Conservation (phyloP, 2,113 vertebrate genomes). For the Oncorhynchus clarkii region DNA sequence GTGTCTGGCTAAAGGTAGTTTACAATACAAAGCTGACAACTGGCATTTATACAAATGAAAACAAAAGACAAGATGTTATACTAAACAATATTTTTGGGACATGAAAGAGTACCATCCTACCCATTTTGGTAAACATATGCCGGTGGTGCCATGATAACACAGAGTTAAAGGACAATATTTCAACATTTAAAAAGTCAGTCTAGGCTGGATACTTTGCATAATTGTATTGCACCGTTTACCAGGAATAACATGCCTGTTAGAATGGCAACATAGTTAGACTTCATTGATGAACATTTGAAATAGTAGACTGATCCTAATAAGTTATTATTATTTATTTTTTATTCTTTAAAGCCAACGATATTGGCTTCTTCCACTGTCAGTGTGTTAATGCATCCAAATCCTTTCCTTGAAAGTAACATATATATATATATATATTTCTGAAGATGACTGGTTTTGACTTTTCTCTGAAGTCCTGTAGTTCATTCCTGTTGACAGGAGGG, state of each 20-base stretch:
- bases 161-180: conserved; percentile 20
- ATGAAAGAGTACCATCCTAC: conserved; percentile 16
- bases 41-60: conserved; percentile 28
- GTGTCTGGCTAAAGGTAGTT: neutral
- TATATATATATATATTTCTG: neutral
- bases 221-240: conserved; percentile 2
- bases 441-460: conserved; percentile 23
- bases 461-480: neutral
- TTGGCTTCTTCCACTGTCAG: neutral
- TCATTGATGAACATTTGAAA: conserved; percentile 34
- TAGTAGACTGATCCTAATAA: conserved; percentile 44
- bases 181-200: neutral
- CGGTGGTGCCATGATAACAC: neutral
- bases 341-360: neutral
- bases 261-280: conserved; percentile 37
- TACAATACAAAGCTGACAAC: neutral
- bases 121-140: conserved; percentile 40
- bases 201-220: conserved; percentile 19
- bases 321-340: conserved; percentile 42
- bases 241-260: conserved; percentile 43
- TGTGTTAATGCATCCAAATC: neutral
- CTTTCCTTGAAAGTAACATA: neutral
- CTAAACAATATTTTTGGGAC: neutral
- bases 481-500: neutral
- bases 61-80: conserved; percentile 4